Percentiles rank a stretch among this genome's conserved stretches.
These are phyloP conservation scores for Aldabrachelys gigantea DNA, from an alignment of 2,113 vertebrate species.

Conservation along the genomic window DNA sequence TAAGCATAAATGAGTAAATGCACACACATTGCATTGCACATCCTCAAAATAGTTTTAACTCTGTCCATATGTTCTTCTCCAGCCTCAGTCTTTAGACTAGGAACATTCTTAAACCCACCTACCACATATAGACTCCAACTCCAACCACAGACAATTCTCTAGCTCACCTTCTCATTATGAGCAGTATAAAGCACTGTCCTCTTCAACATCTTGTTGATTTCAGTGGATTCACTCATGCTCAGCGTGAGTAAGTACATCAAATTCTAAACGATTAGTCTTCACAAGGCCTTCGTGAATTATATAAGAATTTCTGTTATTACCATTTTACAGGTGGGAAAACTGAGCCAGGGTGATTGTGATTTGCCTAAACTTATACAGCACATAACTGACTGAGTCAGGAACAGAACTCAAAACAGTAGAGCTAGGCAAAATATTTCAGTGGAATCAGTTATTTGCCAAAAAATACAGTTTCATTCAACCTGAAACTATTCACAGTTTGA, in stretches of 20 bases:
- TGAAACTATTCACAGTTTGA: not conserved
- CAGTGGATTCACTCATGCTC: not conserved
- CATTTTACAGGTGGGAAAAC: not conserved
- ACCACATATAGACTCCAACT: not conserved
- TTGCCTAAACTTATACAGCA: not conserved
- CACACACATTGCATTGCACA: not conserved
- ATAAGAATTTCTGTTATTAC: slow-evolving; percentile 3
- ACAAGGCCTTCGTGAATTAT: not conserved
- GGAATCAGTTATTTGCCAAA: not conserved
- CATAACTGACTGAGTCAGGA: not conserved
- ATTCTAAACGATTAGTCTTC: not conserved
- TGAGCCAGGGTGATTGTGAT: not conserved
- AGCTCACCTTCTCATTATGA: not conserved
- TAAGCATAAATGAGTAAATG: not conserved
- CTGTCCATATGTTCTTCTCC: not conserved
- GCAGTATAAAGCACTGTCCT: not conserved
- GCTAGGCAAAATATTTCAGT: not conserved
- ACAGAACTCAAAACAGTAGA: not conserved
- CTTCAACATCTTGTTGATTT: not conserved
- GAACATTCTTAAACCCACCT: accelerated
- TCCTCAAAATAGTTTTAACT: not conserved
- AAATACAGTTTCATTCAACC: not conserved
- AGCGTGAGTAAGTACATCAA: not conserved
- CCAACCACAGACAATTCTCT: not conserved
- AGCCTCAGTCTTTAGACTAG: not conserved